Evolutionary conservation across 2,113 vertebrate species (phyloP).

Genomic region (Larimichthys crocea): DNA sequence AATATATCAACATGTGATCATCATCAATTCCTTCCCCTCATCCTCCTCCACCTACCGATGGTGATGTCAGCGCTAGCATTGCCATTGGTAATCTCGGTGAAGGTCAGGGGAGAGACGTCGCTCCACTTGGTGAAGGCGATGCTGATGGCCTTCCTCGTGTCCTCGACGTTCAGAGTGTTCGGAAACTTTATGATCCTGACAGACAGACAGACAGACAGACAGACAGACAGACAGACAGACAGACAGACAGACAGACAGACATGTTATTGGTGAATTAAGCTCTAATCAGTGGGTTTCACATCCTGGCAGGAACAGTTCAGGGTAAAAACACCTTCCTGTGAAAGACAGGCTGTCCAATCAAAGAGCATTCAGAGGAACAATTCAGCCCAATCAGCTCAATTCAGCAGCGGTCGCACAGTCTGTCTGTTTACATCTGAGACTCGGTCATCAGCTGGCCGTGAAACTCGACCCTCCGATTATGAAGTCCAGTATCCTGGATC

Average conservation of each 20-base stretch:
- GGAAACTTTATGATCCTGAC: slow-evolving; percentile 85
- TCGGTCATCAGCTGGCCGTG: no score
- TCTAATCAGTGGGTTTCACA: background rate
- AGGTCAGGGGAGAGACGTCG: slow-evolving; percentile 85
- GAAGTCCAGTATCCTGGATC: no score
- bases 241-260: slow-evolving; percentile 2
- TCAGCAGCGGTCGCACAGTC: background rate
- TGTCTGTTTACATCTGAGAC: no score
- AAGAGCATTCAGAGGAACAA: slow-evolving; percentile 4
- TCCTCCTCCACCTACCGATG: slow-evolving; percentile 74
- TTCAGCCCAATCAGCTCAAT: background rate
- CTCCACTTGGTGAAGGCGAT: slow-evolving; percentile 89
- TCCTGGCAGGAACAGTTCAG: background rate
- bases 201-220: background rate
- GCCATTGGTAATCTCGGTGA: slow-evolving; percentile 74
- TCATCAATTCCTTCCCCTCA: no score
- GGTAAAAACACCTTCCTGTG: background rate
- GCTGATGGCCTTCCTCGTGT: slow-evolving; percentile 85
- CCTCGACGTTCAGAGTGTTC: slow-evolving; percentile 83
- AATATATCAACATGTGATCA: no score
- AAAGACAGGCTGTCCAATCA: background rate
- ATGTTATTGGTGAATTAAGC: background rate
- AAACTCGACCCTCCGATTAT: no score
- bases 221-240: background rate
- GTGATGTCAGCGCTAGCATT: slow-evolving; percentile 81